These are phyloP conservation scores for Mimachlamys varia DNA, from an alignment of 2,888 invertebrate species.

Conservation along the genomic window DNA sequence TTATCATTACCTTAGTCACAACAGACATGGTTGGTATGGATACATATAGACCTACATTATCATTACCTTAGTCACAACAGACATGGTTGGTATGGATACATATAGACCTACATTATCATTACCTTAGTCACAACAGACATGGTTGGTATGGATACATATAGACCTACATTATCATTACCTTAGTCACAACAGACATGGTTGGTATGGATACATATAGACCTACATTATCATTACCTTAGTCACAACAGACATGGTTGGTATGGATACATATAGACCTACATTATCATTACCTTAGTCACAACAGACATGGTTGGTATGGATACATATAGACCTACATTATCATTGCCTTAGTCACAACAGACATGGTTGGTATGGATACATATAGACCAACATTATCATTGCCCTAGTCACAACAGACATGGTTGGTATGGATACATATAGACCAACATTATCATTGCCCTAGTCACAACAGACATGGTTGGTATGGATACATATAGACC, in stretches of 20 bases:
- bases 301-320: no score
- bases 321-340: no score
- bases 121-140: slow-evolving; percentile 83
- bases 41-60: no score
- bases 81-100: slow-evolving; percentile 79
- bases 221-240: slow-evolving; percentile 89
- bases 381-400: slow-evolving; percentile 88
- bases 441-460: no score
- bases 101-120: slow-evolving; percentile 88
- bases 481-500: slow-evolving; percentile 79
- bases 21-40: no score
- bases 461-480: slow-evolving; percentile 72
- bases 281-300: no score
- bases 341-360: neutral
- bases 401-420: slow-evolving; percentile 83
- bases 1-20: no score
- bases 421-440: no score
- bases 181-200: slow-evolving; percentile 72
- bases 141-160: no score
- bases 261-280: no score
- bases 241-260: no score
- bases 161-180: no score
- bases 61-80: neutral
- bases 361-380: slow-evolving; percentile 79
- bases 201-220: slow-evolving; percentile 79